Evolutionary conservation across 2,113 vertebrate species (phyloP), one percentile per base, ranked within the genome.

Genomic region (Rostratula benghalensis): DNA sequence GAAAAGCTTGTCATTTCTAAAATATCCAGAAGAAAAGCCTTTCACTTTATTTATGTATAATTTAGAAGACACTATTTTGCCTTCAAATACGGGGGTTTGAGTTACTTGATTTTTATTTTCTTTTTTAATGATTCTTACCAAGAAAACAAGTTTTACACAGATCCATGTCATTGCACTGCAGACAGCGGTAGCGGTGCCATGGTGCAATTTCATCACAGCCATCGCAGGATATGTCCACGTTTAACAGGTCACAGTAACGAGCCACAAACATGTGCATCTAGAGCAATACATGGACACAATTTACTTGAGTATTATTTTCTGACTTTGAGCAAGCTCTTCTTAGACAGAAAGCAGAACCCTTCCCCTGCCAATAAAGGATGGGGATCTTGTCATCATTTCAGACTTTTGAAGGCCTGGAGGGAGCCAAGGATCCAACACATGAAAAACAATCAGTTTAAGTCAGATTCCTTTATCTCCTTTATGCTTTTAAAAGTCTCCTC

Each of bases 241-340:
- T 99, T 16, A 99, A 93, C 88, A 99, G 98, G 96, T 99, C 99
- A 73, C 99, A 99, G 90, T 99, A 99, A n/a, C 99, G 99, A 30
- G 99, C 99, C 17, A 99, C 99, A 96, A 99, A 99, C 99, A 99
- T 99, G 97, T 99, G 99, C 99, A 99, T 99, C 99, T 99, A 70
- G 74, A 95, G 90, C 9, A 84, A 60, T 1, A 97, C 77, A 94
- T 0, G 8, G 54, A 89, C 45, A 85, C 18, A 23, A 1, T 5
- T 57, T 7, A 68, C 12, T 48, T 59, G 4, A 74, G 65, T 4
- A 8, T 25, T 63, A 3, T 30, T 41, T 75, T 31, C 51, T 60
- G 46, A 60, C 57, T 84, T 56, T 9, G 30, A 85, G 48, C 75
- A 89, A 73, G 31, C 7, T 48, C 24, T 64, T 71, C 37, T 59